Evolutionary conservation across 2,113 vertebrate genomes (phyloP), one percentile per base, ranked within the genome.

Genomic region (Crypturellus undulatus): DNA sequence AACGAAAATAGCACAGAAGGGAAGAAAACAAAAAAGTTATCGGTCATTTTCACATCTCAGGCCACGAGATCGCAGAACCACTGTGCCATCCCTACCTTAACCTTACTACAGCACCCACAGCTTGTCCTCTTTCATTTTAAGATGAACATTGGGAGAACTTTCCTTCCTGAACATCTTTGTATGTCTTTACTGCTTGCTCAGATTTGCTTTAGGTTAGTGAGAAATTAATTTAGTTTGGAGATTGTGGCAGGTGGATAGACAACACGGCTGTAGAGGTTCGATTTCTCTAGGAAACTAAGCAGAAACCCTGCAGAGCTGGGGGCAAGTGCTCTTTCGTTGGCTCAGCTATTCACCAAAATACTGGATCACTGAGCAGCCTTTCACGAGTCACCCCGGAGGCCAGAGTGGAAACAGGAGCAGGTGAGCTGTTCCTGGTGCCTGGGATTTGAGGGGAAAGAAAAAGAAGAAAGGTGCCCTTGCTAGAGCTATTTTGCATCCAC

Each of bases 201-300:
- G 78, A 45, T 59, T 92, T 26, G 80, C 87, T 93, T 93, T 62
- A 78, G 86, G 51, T 93, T 96, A 93, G 47, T 11, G 65, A 71
- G 65, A 38, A 89, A 63, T 60, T 89, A 54, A 93, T 92, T 95
- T 63, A 87, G 65, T 89, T 65, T 70, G 38, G 87, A 75, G 47
- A n/a, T 11, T 85, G 21, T 30, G 71, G 77, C 89, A 92, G 78
- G 42, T 43, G 56, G 56, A 16, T 89, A 58, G 73, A 68, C 91
- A 70, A 34, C 1, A 0, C 58, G 76, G 34, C 14, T 89, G 52
- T 68, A 60, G 68, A 93, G 87, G 91, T 92, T 84, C 73, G 51
- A 79, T 93, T 89, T 92, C 87, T 89, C 60, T 42, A 58, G 79
- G 93, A 96, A 95, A 93, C 76, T 54, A 70, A 90, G 91, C 94